A percentile compares a stretch with the other conserved stretches of the same genome.
Evolutionary conservation across 2,113 vertebrate genomes (phyloP).

Genomic region (Oenanthe melanoleuca): DNA sequence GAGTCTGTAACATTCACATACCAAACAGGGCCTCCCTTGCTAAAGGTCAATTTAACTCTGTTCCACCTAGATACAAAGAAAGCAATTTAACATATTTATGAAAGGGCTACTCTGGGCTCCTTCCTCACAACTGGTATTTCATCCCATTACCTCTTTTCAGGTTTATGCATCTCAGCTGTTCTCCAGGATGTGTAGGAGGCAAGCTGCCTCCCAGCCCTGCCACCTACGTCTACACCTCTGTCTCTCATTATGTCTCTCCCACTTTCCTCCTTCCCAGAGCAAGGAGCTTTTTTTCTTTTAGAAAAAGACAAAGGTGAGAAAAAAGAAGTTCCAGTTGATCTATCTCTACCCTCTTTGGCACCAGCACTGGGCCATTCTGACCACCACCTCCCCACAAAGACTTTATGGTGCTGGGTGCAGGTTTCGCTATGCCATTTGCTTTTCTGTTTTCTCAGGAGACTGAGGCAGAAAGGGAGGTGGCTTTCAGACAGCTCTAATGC

Average conservation of each 20-base stretch:
- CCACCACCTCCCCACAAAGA: not conserved
- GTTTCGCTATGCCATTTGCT: not conserved
- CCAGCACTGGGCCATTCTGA: not conserved
- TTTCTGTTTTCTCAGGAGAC: not conserved
- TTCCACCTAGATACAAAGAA: not conserved
- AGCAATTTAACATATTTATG: not conserved
- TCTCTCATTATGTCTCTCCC: not conserved
- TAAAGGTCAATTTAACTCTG: not conserved
- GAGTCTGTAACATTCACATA: not conserved
- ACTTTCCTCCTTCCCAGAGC: not conserved
- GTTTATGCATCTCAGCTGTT: not conserved
- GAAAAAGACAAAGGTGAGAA: not conserved
- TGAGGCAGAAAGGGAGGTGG: not conserved
- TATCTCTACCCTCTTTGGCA: not conserved
- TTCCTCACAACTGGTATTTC: not conserved
- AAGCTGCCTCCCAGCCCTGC: not conserved
- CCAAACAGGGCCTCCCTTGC: not conserved
- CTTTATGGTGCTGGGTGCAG: not conserved
- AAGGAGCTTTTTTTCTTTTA: not conserved
- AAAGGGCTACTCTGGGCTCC: not conserved
- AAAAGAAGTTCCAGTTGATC: not conserved
- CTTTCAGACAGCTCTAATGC: not conserved
- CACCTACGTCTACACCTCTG: not conserved
- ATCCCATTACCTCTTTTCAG: not conserved
- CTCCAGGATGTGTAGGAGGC: not conserved